Conservation (phyloP, 2,888 invertebrate genomes). For the Drosophila buzzatii region DNA sequence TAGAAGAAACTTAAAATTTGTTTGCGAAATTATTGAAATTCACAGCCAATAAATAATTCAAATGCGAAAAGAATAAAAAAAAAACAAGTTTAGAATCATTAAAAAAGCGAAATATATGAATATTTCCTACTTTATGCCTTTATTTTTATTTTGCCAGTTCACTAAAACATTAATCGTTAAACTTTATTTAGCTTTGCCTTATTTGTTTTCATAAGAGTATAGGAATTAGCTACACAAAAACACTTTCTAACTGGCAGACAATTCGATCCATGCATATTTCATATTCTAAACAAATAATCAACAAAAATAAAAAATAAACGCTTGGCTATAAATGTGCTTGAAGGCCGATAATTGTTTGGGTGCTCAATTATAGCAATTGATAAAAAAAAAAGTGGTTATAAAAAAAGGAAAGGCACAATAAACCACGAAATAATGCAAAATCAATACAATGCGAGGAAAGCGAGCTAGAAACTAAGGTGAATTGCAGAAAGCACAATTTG, state of each 20-base stretch:
- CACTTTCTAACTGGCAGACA: background rate
- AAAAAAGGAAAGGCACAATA: slow-evolving; percentile 7
- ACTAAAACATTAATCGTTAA: background rate
- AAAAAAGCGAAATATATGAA: background rate
- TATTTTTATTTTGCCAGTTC: background rate
- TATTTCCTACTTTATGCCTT: background rate
- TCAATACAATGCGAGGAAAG: slow-evolving; percentile 42
- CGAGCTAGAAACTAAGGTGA: slow-evolving; percentile 9
- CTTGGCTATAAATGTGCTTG: background rate
- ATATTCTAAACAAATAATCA: background rate
- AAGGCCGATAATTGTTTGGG: slow-evolving; percentile 10
- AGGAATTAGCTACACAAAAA: background rate
- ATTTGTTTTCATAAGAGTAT: too few species aligned
- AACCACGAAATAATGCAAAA: slow-evolving; percentile 45
- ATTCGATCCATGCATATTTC: background rate
- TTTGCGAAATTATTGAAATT: too few species aligned
- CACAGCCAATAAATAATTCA: too few species aligned
- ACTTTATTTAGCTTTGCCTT: background rate
- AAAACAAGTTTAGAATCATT: too few species aligned
- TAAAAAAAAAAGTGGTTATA: slow-evolving; percentile 1
- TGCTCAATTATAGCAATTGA: slow-evolving; percentile 4
- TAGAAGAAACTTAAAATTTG: too few species aligned
- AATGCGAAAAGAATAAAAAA: too few species aligned
- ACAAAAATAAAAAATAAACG: background rate
- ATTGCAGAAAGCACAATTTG: slow-evolving; percentile 24